Evolutionary conservation across 2,113 vertebrate species (phyloP), one percentile per base, ranked within the genome.

Genomic region (Gasterosteus nipponicus): DNA sequence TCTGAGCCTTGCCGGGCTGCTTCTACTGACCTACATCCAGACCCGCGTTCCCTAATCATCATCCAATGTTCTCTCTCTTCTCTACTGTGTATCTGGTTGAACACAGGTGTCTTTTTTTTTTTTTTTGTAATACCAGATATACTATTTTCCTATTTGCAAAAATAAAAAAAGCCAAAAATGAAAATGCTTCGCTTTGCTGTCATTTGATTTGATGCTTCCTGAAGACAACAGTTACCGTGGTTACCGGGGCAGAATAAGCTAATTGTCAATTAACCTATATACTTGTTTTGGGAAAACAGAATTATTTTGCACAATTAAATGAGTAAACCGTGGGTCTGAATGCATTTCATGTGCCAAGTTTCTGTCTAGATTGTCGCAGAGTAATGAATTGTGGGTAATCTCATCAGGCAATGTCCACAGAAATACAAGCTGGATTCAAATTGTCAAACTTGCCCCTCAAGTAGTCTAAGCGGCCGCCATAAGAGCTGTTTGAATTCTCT

Each of bases 131-230:
- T 92, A 92, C 86, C 84, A 91, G 89, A 93, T 89, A 92, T 90
- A 91, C 92, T 95, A 94, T 95, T 95, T 95, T 95, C 92, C 86
- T 94, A 94, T 93, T 85, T 93, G 92, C 86, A 83, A 86, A 87
- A 92, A 92, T 91, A 29, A 29, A 56, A 91, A 92, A 76, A 26
- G 33, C 29, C 78, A 64, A 73, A 58, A 66, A 31, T 11, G 10
- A 68, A 83, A 62, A 35, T n/a, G 10, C 3, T 53, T 60, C 47
- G 10, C 8, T n/a, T 46, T 69, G 9, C 59, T 72, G 7, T 74
- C 73, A n/a, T 75, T 56, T 62, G 2, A 68, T 26, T 26, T 26
- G n/a, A 11, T 18, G 14, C 6, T 29, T n/a, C 3, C 44, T 16
- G 11, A 18, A 44, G 35, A 46, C 1, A 33, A 10, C 14, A 31